These are phyloP conservation scores for Drosophila bipectinata DNA, from an alignment of 1,140 invertebrate species.

Conservation along the genomic window DNA sequence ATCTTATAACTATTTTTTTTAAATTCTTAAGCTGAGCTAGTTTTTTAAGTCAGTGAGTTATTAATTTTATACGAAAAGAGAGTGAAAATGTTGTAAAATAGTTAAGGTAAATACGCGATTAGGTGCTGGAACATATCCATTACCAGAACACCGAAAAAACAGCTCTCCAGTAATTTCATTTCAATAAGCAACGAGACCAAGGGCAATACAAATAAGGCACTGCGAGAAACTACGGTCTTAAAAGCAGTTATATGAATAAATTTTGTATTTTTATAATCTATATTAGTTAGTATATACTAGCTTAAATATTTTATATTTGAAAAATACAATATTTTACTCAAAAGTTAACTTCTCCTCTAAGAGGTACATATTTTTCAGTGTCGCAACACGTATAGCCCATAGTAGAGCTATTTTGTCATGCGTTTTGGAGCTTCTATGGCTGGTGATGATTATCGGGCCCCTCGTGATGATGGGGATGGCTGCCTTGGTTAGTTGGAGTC, in stretches of 20 bases:
- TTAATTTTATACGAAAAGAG: neutral
- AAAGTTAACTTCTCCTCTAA: too few species aligned
- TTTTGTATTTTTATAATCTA: too few species aligned
- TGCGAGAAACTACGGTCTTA: neutral
- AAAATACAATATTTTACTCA: too few species aligned
- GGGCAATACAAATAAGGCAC: conserved; percentile 12
- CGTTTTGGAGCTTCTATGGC: conserved; percentile 1
- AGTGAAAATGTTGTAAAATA: neutral
- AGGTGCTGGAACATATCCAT: conserved; percentile 17
- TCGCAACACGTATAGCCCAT: neutral
- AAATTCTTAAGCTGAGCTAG: too few species aligned
- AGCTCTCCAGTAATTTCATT: conserved; percentile 9
- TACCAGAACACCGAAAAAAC: neutral
- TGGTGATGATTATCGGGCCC: conserved; percentile 7
- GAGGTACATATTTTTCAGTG: too few species aligned
- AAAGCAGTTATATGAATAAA: too few species aligned
- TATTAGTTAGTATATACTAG: too few species aligned
- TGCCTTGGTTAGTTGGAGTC: conserved; percentile 57
- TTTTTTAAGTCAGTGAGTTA: too few species aligned
- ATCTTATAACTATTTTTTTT: too few species aligned
- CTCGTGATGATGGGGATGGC: conserved; percentile 13
- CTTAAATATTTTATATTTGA: too few species aligned
- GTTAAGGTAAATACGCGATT: neutral
- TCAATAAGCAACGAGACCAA: conserved; percentile 28
- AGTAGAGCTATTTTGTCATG: conserved; percentile 15